Evolutionary conservation across 2,113 vertebrate genomes (phyloP).

Genomic region (Indicator maculatus): DNA sequence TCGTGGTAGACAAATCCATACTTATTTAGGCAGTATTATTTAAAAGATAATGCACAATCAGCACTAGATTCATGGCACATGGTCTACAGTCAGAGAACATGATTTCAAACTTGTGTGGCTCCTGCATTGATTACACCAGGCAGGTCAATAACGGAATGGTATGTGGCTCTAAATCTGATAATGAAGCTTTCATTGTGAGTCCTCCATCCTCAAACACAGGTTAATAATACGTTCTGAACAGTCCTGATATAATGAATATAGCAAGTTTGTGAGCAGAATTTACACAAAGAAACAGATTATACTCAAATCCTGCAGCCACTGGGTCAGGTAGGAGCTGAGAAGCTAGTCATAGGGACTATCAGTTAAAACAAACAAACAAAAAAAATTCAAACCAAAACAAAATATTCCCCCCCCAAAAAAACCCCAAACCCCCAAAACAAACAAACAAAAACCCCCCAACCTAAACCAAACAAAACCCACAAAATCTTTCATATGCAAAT

Average conservation of each 20-base stretch:
- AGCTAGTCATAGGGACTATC: not conserved
- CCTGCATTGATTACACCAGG: slow-evolving; percentile 81
- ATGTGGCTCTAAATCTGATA: slow-evolving; percentile 83
- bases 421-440: too few relatives aligned
- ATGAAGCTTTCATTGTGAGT: slow-evolving; percentile 80
- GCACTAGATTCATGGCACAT: slow-evolving; percentile 33
- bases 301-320: not conserved
- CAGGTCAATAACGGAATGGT: slow-evolving; percentile 82
- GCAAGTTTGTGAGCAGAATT: not conserved
- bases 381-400: too few relatives aligned
- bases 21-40: slow-evolving; percentile 66
- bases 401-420: too few relatives aligned
- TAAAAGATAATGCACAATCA: slow-evolving; percentile 75
- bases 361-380: not conserved
- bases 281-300: not conserved
- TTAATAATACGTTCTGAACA: slow-evolving; percentile 79
- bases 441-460: too few relatives aligned
- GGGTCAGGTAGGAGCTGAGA: not conserved
- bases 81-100: slow-evolving; percentile 64
- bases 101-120: slow-evolving; percentile 77
- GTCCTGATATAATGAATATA: not conserved
- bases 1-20: slow-evolving; percentile 55
- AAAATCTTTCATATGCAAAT: not conserved
- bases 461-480: too few relatives aligned
- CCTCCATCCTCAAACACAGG: slow-evolving; percentile 71